Conservation (phyloP, 1,140 invertebrate genomes). For the fruit fly (Drosophila melanogaster) region Release_6_plus_ISO1_MT NT_033777.3:17996501-17997000, state of each 20-base stretch:
- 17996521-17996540: conserved; percentile 40
- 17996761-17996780: conserved; percentile 26
- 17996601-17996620: conserved; percentile 62
- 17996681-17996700: conserved; percentile 61
- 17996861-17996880: conserved; percentile 4
- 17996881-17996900: conserved; percentile 7
- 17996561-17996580: conserved; percentile 36
- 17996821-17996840: conserved; percentile 50
- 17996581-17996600: conserved; percentile 34
- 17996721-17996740: background rate
- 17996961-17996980: background rate
- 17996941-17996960: background rate
- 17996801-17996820: conserved; percentile 32
- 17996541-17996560: conserved; percentile 22
- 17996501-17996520: conserved; percentile 21
- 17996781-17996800: conserved; percentile 79
- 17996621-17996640: conserved; percentile 34
- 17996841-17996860: conserved; percentile 13
- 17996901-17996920: background rate
- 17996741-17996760: conserved; percentile 12
- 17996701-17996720: conserved; percentile 4
- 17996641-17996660: background rate
- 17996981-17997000: background rate
- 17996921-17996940: background rate
- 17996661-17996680: conserved; percentile 9